Evolutionary conservation across 2,888 invertebrate genomes (phyloP).

Genomic region (Limnephilus lunatus): DNA sequence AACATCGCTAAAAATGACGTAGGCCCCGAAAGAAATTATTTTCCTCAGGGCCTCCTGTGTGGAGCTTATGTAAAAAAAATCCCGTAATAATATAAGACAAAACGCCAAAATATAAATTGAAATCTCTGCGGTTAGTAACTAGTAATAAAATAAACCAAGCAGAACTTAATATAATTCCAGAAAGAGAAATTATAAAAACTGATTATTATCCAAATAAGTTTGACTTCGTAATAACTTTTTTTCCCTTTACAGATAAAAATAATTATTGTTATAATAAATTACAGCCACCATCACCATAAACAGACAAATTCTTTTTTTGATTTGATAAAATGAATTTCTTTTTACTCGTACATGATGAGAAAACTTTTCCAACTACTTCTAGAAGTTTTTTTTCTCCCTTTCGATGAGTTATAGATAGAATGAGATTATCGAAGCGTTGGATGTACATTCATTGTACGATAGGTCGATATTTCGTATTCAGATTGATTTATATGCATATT

Average conservation of each 20-base stretch:
- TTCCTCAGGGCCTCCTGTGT: no score
- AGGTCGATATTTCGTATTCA: not conserved
- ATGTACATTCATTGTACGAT: not conserved
- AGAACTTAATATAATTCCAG: no score
- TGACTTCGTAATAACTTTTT: not conserved
- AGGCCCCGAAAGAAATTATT: no score
- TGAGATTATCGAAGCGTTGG: not conserved
- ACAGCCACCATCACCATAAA: not conserved
- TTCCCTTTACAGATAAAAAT: not conserved
- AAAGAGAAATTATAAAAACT: not conserved
- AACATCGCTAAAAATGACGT: no score
- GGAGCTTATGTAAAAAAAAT: no score
- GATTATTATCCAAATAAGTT: no score
- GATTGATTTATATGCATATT: not conserved
- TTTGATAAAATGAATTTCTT: not conserved
- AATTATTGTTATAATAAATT: not conserved
- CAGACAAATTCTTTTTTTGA: not conserved
- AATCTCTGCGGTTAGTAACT: no score
- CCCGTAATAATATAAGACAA: no score
- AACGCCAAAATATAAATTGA: no score
- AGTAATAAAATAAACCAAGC: no score
- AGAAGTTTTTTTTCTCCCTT: not conserved
- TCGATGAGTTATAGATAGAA: not conserved
- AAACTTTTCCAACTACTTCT: not conserved
- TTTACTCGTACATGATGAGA: not conserved